phyloP scores from a whole-genome alignment of 2,113 vertebrate genomes.

The Aplodontia rufa region DNA sequence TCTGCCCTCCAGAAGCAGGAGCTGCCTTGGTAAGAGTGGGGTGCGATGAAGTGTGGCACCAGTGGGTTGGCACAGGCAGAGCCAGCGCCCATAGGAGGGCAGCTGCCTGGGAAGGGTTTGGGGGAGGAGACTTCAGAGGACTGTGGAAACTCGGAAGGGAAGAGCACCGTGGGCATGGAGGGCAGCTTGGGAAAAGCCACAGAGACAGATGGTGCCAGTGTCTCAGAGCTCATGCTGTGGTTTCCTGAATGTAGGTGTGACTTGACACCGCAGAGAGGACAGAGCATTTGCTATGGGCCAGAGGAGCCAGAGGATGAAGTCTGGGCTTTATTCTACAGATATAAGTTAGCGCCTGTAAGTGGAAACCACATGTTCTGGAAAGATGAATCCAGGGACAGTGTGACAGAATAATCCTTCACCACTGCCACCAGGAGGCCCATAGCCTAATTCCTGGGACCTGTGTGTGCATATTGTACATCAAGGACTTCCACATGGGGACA shows the following conservation, averaged over 20 bases:
- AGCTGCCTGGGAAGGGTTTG: background rate
- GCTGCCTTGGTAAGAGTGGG: rapidly evolving
- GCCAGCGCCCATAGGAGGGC: rapidly evolving
- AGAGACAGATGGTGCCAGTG: rapidly evolving
- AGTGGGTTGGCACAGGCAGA: rapidly evolving
- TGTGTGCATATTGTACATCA: rapidly evolving
- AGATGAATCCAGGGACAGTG: background rate
- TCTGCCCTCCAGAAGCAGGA: background rate
- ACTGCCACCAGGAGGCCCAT: rapidly evolving
- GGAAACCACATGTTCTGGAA: background rate
- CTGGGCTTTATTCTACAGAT: background rate
- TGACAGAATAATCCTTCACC: background rate
- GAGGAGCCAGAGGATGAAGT: too few relatives aligned
- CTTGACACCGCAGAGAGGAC: rapidly evolving
- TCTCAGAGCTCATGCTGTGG: background rate
- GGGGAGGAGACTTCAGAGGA: background rate
- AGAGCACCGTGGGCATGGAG: too few relatives aligned
- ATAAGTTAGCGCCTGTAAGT: background rate
- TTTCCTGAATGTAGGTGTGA: background rate
- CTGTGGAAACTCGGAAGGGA: rapidly evolving
- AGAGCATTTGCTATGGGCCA: background rate
- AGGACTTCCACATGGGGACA: background rate
- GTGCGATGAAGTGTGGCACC: rapidly evolving
- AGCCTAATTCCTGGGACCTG: too few relatives aligned
- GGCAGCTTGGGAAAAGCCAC: background rate